Conservation (phyloP, 2,888 invertebrate genomes). For the Caenorhabditis virilis region DNA sequence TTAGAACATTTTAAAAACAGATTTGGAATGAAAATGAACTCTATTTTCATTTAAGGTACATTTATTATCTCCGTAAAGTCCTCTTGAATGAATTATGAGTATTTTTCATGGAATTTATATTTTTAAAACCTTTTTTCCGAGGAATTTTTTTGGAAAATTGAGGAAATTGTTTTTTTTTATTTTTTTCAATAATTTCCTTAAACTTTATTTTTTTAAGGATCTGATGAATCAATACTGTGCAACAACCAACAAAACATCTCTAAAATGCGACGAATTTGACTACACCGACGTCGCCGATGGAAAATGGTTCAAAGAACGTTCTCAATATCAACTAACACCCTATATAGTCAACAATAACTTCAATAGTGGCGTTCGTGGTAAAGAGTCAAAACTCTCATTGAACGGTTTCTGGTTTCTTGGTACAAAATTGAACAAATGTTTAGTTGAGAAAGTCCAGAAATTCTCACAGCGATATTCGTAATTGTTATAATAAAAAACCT, state of each 20-base stretch:
- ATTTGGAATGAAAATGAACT: too few species aligned
- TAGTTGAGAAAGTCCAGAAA: slow-evolving; percentile 26
- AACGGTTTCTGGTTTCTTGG: slow-evolving; percentile 61
- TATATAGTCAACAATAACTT: slow-evolving; percentile 66
- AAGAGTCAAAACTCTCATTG: slow-evolving; percentile 59
- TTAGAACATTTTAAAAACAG: too few species aligned
- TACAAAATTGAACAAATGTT: slow-evolving; percentile 29
- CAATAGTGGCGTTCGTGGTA: slow-evolving; percentile 62
- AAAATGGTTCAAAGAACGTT: slow-evolving; percentile 47
- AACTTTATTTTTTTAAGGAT: slow-evolving; percentile 42
- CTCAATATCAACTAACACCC: slow-evolving; percentile 30
- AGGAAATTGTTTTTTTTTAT: slow-evolving; percentile 3
- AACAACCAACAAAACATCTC: slow-evolving; percentile 48
- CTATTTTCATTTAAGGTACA: too few species aligned
- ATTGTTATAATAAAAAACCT: background rate
- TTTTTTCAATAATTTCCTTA: background rate
- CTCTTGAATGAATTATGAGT: too few species aligned
- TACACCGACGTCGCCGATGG: slow-evolving; percentile 64
- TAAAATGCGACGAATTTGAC: slow-evolving; percentile 60
- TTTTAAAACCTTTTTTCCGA: too few species aligned
- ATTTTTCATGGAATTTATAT: too few species aligned
- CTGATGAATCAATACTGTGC: slow-evolving; percentile 61
- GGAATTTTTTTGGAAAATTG: background rate
- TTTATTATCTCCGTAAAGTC: too few species aligned
- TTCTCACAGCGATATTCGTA: slow-evolving; percentile 13